Conservation (phyloP, 2,797 vertebrate genomes). For the Cygnus olor region DNA sequence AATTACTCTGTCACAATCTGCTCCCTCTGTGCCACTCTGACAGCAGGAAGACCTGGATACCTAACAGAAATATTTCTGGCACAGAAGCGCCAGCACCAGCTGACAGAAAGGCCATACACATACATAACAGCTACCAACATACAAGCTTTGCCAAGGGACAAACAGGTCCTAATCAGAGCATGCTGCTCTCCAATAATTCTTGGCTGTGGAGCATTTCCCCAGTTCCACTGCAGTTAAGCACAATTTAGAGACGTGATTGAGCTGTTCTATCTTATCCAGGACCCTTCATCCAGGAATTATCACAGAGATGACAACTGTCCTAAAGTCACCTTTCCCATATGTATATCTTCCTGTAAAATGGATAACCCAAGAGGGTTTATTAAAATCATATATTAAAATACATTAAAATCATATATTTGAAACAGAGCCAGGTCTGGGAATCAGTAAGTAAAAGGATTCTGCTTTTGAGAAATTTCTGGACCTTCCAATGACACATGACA, state of each 20-base stretch:
- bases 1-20: background rate
- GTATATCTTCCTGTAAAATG: background rate
- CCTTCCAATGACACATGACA: background rate
- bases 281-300: background rate
- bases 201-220: fast-evolving
- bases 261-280: background rate
- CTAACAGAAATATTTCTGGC: background rate
- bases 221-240: background rate
- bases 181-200: background rate
- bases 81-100: background rate
- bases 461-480: background rate
- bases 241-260: background rate
- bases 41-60: slow-evolving; percentile 4
- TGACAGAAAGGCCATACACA: background rate
- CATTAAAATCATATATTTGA: background rate
- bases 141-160: slow-evolving; percentile 8
- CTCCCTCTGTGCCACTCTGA: background rate
- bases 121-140: background rate
- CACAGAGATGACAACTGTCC: background rate
- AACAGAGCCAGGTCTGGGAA: background rate
- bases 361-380: fast-evolving
- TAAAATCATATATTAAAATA: background rate
- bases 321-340: background rate
- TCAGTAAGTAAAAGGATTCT: background rate
- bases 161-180: background rate